phyloP scores from a whole-genome alignment of 2,113 vertebrate species.

The Sinocyclocheilus anshuiensis region DNA sequence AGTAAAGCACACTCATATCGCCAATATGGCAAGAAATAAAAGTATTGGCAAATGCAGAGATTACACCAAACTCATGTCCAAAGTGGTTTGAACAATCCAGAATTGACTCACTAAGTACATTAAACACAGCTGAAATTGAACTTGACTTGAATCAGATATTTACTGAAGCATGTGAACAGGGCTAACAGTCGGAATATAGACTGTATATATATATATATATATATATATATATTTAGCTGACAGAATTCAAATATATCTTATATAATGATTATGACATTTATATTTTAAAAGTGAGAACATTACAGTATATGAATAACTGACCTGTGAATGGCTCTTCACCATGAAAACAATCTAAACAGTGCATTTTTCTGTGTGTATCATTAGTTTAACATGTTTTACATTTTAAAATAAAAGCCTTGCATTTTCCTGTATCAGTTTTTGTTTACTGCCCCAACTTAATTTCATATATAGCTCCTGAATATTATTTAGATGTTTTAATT shows the following conservation, averaged over 20 bases:
- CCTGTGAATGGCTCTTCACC: background rate
- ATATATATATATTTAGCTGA: no score
- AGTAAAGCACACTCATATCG: constrained; percentile 44
- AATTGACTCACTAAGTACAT: background rate
- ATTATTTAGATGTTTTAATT: no score
- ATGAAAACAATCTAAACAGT: background rate
- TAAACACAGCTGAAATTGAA: background rate
- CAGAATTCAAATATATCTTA: background rate
- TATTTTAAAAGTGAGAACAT: background rate
- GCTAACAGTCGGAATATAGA: background rate
- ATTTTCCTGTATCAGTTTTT: background rate
- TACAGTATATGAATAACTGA: background rate
- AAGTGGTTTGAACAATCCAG: background rate
- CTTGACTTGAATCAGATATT: background rate
- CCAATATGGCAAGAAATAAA: constrained; percentile 31
- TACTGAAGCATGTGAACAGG: background rate
- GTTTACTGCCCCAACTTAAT: background rate
- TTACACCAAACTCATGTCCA: background rate
- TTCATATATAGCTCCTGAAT: background rate
- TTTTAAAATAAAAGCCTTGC: background rate
- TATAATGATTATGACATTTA: background rate
- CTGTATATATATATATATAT: no score
- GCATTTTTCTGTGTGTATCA: background rate
- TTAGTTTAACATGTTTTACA: background rate
- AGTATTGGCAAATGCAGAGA: background rate